These are phyloP conservation scores for Pagrus major DNA, from an alignment of 2,113 vertebrate genomes.

Conservation along the genomic window DNA sequence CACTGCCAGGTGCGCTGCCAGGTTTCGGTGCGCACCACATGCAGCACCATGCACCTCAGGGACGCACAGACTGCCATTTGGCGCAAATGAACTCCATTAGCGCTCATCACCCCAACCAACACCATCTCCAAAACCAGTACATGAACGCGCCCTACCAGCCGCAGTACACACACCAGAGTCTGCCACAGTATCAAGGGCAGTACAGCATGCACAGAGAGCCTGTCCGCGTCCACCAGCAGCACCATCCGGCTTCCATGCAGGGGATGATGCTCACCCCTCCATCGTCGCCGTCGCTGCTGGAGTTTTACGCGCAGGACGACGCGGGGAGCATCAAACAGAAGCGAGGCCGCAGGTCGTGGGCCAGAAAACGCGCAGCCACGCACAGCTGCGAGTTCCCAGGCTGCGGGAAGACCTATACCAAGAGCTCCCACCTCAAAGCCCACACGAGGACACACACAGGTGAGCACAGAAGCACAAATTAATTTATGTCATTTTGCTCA, in stretches of 20 bases:
- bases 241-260: constrained; percentile 79
- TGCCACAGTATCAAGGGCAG: constrained; percentile 87
- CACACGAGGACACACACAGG: constrained; percentile 95
- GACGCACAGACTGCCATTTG: constrained; percentile 78
- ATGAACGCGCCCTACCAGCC: constrained; percentile 79
- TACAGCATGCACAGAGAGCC: constrained; percentile 86
- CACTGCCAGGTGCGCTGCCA: constrained; percentile 24
- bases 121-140: constrained; percentile 75
- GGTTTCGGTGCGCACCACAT: constrained; percentile 76
- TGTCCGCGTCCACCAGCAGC: constrained; percentile 75
- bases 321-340: constrained; percentile 84
- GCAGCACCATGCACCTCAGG: constrained; percentile 67
- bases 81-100: constrained; percentile 70
- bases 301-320: constrained; percentile 88
- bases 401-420: constrained; percentile 95
- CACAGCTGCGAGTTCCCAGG: constrained; percentile 94
- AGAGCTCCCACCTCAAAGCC: constrained; percentile 94
- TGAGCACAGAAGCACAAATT: constrained; percentile 59
- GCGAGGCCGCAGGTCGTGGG: constrained; percentile 90
- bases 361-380: constrained; percentile 90
- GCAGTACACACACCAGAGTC: constrained; percentile 80
- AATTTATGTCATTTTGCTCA: background rate
- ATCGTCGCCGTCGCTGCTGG: constrained; percentile 89
- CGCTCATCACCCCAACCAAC: constrained; percentile 55
- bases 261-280: constrained; percentile 91